Conservation (phyloP, 1,140 invertebrate genomes). For the Panagrolaimus sp. region DNA sequence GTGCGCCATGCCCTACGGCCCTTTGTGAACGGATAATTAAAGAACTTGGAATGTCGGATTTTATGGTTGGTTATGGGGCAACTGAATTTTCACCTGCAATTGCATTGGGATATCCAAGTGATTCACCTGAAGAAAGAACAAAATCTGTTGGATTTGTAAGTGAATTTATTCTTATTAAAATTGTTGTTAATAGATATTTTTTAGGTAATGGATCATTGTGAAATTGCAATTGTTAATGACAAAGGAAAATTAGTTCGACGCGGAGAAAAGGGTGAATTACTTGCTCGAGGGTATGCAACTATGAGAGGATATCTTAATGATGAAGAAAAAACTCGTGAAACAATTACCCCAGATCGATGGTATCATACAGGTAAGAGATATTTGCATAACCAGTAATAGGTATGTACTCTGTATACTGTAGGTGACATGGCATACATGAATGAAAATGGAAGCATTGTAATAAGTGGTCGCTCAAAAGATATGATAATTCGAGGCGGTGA, state of each 20-base stretch:
- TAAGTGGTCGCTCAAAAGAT: constrained; percentile 77
- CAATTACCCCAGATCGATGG: constrained; percentile 72
- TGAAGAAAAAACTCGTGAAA: constrained; percentile 71
- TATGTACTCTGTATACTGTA: too few species aligned
- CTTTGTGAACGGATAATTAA: constrained; percentile 61
- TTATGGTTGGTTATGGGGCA: too few species aligned
- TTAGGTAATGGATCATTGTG: constrained; percentile 70
- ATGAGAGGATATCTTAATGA: constrained; percentile 82
- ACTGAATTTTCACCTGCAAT: too few species aligned
- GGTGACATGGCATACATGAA: constrained; percentile 67
- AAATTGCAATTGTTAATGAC: constrained; percentile 72
- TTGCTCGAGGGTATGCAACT: constrained; percentile 69
- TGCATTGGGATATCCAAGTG: too few species aligned
- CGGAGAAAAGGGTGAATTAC: constrained; percentile 64
- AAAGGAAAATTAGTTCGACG: constrained; percentile 70
- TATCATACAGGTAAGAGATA: constrained; percentile 73
- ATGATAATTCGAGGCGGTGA: constrained; percentile 83
- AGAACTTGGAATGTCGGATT: constrained; percentile 43
- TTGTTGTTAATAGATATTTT: constrained; percentile 66
- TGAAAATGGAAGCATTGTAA: constrained; percentile 71
- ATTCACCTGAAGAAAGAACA: too few species aligned
- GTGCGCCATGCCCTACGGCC: constrained; percentile 71
- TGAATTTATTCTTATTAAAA: too few species aligned
- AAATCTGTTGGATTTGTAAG: too few species aligned
- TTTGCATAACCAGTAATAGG: too few species aligned